phyloP scores from a whole-genome alignment of 1,140 invertebrate species.

The Cydia strobilella region DNA sequence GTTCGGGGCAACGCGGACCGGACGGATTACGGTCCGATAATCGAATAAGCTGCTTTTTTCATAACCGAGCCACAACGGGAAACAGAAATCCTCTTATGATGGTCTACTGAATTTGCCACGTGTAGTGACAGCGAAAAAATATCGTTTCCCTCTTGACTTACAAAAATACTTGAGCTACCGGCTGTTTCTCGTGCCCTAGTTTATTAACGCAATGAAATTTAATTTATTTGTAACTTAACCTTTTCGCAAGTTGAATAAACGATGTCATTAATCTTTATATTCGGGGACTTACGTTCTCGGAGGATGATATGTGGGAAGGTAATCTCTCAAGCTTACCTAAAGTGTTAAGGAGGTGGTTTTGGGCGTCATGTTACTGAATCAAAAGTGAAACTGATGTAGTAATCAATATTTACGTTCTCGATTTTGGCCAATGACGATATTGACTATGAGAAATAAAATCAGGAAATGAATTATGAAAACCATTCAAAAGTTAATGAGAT shows the following conservation, averaged over 20 bases:
- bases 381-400: constrained; percentile 26
- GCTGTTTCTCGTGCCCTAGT: constrained; percentile 24
- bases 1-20: constrained; percentile 3
- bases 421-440: neutral
- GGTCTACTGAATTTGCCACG: constrained; percentile 13
- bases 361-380: constrained; percentile 12
- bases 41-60: constrained; percentile 27
- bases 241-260: constrained; percentile 32
- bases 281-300: constrained; percentile 26
- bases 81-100: constrained; percentile 21
- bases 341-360: constrained; percentile 22
- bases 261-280: constrained; percentile 32
- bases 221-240: constrained; percentile 31
- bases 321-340: constrained; percentile 29
- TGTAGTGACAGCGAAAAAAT: neutral
- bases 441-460: neutral
- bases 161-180: constrained; percentile 12
- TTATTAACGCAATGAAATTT: constrained; percentile 29
- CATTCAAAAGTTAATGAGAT: neutral
- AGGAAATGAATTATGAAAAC: neutral
- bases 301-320: constrained; percentile 29
- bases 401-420: constrained; percentile 15
- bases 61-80: constrained; percentile 21
- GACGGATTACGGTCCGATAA: constrained; percentile 30
- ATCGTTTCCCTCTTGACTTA: constrained; percentile 18